phyloP scores from a whole-genome alignment of 2,797 vertebrate species.

The Enteromius unitaeniatus region DNA sequence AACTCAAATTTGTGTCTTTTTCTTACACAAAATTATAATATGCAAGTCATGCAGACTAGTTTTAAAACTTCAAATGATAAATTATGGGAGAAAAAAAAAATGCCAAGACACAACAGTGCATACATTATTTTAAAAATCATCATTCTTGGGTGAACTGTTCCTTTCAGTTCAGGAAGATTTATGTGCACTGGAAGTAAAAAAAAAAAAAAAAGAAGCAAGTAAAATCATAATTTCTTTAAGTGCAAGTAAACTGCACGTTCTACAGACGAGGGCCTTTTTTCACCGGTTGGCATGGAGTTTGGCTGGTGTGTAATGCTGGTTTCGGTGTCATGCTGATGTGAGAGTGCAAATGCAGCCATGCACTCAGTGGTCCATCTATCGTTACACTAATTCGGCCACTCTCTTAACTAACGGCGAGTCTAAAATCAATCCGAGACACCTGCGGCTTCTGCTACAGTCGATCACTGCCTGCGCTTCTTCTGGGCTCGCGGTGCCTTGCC shows the following conservation, averaged over 20 bases:
- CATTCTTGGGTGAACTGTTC: slow-evolving; percentile 23
- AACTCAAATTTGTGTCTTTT: background rate
- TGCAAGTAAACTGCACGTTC: slow-evolving; percentile 58
- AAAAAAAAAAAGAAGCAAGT: background rate
- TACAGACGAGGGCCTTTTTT: slow-evolving; percentile 64
- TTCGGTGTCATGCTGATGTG: slow-evolving; percentile 73
- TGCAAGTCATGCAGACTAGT: background rate
- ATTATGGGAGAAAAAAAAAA: background rate
- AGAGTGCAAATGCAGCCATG: slow-evolving; percentile 72
- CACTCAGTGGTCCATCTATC: slow-evolving; percentile 76
- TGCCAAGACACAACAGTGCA: background rate
- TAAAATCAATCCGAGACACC: slow-evolving; percentile 40
- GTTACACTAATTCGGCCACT: slow-evolving; percentile 70
- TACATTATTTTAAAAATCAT: background rate
- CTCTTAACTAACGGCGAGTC: slow-evolving; percentile 46
- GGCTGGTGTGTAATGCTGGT: slow-evolving; percentile 84
- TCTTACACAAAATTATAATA: background rate
- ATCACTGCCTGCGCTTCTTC: slow-evolving; percentile 26
- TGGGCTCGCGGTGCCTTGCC: slow-evolving; percentile 74
- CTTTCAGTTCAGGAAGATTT: slow-evolving; percentile 45
- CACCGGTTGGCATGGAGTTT: slow-evolving; percentile 77
- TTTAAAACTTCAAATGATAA: background rate
- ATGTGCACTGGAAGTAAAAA: slow-evolving; percentile 22
- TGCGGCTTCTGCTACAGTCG: slow-evolving; percentile 72
- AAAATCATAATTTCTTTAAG: background rate